Conservation (phyloP, 2,113 vertebrate genomes). For the Chaetorhynchus papuensis region DNA sequence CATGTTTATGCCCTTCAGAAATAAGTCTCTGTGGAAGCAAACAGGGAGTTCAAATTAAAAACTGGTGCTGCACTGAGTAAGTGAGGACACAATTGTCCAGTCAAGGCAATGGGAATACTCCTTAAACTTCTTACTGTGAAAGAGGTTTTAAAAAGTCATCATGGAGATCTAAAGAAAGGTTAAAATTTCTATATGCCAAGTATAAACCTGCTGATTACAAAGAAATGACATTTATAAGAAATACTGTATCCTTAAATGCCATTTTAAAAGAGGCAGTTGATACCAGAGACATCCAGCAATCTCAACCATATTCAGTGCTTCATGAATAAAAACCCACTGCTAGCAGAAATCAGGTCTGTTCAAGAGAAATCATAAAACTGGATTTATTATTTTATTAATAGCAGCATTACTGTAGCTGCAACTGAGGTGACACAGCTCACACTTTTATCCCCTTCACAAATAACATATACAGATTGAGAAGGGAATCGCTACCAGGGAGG, state of each 20-base stretch:
- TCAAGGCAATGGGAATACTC: background rate
- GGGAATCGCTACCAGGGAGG: background rate
- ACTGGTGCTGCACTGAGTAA: background rate
- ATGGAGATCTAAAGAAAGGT: background rate
- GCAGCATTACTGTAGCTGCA: background rate
- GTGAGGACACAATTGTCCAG: background rate
- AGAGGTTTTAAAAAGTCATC: background rate
- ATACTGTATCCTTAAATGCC: background rate
- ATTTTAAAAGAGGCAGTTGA: conserved; percentile 3
- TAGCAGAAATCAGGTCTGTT: conserved; percentile 15
- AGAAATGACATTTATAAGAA: conserved; percentile 9
- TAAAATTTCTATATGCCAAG: background rate
- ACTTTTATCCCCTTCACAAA: background rate
- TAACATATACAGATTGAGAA: background rate
- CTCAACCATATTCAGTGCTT: background rate
- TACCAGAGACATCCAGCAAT: background rate
- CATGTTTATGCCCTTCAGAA: background rate
- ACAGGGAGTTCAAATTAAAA: background rate
- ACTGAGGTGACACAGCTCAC: background rate
- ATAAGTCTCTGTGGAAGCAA: background rate
- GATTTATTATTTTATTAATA: conserved; percentile 51
- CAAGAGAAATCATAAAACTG: background rate
- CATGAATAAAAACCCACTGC: conserved; percentile 5
- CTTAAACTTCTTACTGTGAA: background rate
- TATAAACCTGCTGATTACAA: conserved; percentile 23